Conservation (phyloP, 2,797 vertebrate species). For the Eleutherodactylus coqui region DNA sequence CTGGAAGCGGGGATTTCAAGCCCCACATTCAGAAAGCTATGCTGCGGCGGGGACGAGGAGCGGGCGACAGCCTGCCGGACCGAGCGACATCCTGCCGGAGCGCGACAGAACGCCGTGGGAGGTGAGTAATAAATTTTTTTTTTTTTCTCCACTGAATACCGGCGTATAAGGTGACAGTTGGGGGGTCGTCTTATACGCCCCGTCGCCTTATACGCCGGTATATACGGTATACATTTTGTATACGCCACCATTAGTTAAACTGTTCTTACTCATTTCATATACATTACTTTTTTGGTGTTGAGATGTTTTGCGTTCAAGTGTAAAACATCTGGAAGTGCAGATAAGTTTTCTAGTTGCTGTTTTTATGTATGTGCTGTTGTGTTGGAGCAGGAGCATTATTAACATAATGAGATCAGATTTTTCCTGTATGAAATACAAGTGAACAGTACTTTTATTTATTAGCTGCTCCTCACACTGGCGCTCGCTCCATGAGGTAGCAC, state of each 20-base stretch:
- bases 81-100: too few species aligned
- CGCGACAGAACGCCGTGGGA: too few species aligned
- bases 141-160: too few species aligned
- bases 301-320: neutral
- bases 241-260: neutral
- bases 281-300: neutral
- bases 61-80: too few species aligned
- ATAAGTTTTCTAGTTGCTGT: neutral
- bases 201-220: too few species aligned
- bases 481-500: constrained; percentile 17
- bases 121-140: too few species aligned
- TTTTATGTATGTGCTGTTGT: neutral
- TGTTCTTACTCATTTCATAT: neutral
- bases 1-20: too few species aligned
- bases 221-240: too few species aligned
- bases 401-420: neutral
- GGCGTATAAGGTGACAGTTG: too few species aligned
- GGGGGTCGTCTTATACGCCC: too few species aligned
- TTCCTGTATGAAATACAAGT: constrained; percentile 5
- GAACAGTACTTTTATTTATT: constrained; percentile 21
- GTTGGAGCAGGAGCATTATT: neutral
- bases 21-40: too few species aligned
- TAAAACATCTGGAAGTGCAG: neutral
- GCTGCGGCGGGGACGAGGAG: too few species aligned
- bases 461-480: neutral